phyloP scores from a whole-genome alignment of 2,113 vertebrate species.

The Elachura formosa region DNA sequence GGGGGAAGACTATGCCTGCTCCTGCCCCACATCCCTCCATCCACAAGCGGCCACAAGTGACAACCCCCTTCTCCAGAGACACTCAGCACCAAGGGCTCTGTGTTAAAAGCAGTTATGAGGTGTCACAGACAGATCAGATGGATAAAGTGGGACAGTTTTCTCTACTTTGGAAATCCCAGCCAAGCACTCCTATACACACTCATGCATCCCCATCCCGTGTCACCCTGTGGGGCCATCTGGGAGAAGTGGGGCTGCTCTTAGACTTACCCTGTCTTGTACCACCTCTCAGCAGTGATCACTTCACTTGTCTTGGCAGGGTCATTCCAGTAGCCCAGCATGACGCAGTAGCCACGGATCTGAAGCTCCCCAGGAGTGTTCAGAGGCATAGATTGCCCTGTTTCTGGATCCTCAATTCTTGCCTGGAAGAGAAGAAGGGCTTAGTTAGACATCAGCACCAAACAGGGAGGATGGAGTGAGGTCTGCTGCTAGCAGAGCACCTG shows the following conservation, averaged over 20 bases:
- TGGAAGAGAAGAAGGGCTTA: constrained; percentile 33
- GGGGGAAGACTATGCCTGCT: not conserved
- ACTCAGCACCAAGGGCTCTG: not conserved
- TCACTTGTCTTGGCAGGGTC: constrained; percentile 79
- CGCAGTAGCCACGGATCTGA: constrained; percentile 84
- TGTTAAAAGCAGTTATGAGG: not conserved
- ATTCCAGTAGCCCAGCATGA: constrained; percentile 92
- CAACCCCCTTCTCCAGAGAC: not conserved
- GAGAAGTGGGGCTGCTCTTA: not conserved
- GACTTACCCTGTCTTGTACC: constrained; percentile 95
- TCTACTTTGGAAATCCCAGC: not conserved
- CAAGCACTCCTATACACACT: not conserved
- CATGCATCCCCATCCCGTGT: not conserved
- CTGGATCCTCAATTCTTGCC: constrained; percentile 84
- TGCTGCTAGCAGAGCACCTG: not conserved
- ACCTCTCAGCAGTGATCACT: constrained; percentile 73
- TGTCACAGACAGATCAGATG: not conserved
- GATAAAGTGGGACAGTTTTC: not conserved
- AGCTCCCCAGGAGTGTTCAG: constrained; percentile 83
- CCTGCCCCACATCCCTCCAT: not conserved
- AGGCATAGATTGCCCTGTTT: constrained; percentile 62
- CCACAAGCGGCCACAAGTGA: not conserved
- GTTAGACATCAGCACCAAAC: not conserved
- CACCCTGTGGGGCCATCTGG: not conserved
- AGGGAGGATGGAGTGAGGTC: not conserved